Percentiles rank a stretch among this genome's conserved stretches.
These are phyloP conservation scores for Drosophila setifemur DNA, from an alignment of 1,140 invertebrate species.

Conservation along the genomic window DNA sequence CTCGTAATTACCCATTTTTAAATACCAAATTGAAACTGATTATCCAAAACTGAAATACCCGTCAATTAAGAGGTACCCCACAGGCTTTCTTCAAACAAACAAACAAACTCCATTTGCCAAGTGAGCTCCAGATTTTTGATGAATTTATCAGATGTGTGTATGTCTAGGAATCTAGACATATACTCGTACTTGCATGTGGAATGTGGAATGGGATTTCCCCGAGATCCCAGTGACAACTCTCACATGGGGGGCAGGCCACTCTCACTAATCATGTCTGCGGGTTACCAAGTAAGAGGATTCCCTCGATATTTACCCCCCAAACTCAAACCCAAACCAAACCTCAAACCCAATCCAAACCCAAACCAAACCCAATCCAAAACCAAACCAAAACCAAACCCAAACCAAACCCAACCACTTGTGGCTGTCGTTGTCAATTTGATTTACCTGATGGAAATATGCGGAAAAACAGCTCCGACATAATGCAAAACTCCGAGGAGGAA, in stretches of 20 bases:
- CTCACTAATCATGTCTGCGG: slow-evolving; percentile 48
- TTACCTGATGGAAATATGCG: slow-evolving; percentile 14
- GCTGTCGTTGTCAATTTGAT: slow-evolving; percentile 74
- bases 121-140: slow-evolving; percentile 41
- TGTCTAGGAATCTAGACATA: background rate
- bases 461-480: slow-evolving; percentile 6
- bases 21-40: too few relatives aligned
- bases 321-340: background rate
- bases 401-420: slow-evolving; percentile 62
- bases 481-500: background rate
- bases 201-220: background rate
- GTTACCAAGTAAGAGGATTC: too few relatives aligned
- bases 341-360: too few relatives aligned
- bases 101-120: too few relatives aligned
- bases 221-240: background rate
- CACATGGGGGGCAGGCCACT: slow-evolving; percentile 14
- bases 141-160: slow-evolving; percentile 40
- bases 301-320: slow-evolving; percentile 8
- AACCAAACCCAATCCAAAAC: too few relatives aligned
- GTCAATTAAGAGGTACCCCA: background rate
- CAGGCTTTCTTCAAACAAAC: slow-evolving; percentile 22
- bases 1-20: too few relatives aligned
- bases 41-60: background rate
- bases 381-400: too few relatives aligned
- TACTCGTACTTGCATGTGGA: background rate